Evolutionary conservation across 2,113 vertebrate species (phyloP), one percentile per base, ranked within the genome.

Genomic region (Colossoma macropomum): DNA sequence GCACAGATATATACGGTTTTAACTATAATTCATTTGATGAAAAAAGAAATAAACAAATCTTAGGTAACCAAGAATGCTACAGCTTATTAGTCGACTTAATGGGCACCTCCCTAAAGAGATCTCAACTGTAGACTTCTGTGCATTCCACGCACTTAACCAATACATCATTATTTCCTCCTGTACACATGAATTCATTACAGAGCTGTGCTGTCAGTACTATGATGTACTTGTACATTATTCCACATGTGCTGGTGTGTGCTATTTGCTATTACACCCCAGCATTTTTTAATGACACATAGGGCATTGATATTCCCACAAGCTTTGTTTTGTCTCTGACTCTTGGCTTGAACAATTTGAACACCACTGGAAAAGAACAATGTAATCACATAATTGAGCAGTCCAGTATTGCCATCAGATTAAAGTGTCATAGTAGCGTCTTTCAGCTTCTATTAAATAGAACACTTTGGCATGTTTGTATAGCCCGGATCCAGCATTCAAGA

Each of bases 371-470:
- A 66, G 15, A 8, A 16, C 21, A 69, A 15, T 32, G 23, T 13
- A 4, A 8, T 38, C 32, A 45, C 9, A 60, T 45, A 56, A 72
- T 48, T 32, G 38, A 41, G 17, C 48, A 60, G 48, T 50, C 12
- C 38, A 9, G 1, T 48, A n/a, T 45, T 28, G 27, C 15, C 13
- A 50, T 69, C 32, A 62, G 69, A 80, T 72, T 41, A 41, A 28
- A 38, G 27, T 21, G 25, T 50, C 10, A 12, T n/a, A 7, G 4
- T 16, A 65, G 7, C 23, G 52, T 70, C n/a, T 59, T 60, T 21
- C 19, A 48, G n/a, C 38, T 70, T 56, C 56, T 71, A 80, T 45
- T 41, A 80, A 80, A 28, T 9, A 23, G 48, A 70, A 34, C 34
- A 23, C 25, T 27, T 0, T 38, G 48, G n/a, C 10, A n/a, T 21